Evolutionary conservation across 2,113 vertebrate genomes (phyloP), one percentile per base, ranked within the genome.

Genomic region (Pantherophis guttatus): DNA sequence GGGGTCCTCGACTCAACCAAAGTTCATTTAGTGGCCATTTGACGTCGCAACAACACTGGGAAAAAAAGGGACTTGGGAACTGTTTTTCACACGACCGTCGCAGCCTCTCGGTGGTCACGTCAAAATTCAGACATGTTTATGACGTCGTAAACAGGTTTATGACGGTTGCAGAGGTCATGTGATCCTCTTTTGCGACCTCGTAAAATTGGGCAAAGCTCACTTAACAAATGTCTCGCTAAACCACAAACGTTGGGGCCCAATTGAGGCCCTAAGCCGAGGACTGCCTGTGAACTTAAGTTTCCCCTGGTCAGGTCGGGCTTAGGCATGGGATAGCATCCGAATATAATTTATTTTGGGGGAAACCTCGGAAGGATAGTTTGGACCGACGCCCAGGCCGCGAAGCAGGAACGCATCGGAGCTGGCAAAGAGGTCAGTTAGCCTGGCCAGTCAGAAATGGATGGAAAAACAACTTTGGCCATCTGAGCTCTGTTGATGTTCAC

Each of bases 361-460:
- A 19, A 8, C n/a, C 1, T 15, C 0, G 9, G 39, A 52, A 24
- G 7, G 1, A 23, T 12, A 26, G 70, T 23, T 50, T 55, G 29
- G n/a, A 9, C 1, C 8, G 5, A 24, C 3, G n/a, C 1, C 1
- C 13, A 19, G 59, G 3, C 0, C 57, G 8, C 23, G 11, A 54
- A 13, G 8, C n/a, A 21, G 23, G 19, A 15, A 19, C 10, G 1
- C 23, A 5, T 39, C 15, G 24, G 53, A 48, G 90, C 39, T 48
- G 54, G 53, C 13, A 58, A 58, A 10, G 39, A 1, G 55, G 53
- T 58, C 23, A 62, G 3, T 44, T 23, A 26, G 50, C 23, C 33
- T 23, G 13, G 50, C 23, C 23, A 2, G 29, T 91, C n/a, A 15
- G 52, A 53, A 23, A 81, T 70, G 39, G 59, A 65, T 13, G 24